Base-by-base conservation (phyloP, 92 coral and sea anemone species). In the Epizoanthus illoricatus region DNA sequence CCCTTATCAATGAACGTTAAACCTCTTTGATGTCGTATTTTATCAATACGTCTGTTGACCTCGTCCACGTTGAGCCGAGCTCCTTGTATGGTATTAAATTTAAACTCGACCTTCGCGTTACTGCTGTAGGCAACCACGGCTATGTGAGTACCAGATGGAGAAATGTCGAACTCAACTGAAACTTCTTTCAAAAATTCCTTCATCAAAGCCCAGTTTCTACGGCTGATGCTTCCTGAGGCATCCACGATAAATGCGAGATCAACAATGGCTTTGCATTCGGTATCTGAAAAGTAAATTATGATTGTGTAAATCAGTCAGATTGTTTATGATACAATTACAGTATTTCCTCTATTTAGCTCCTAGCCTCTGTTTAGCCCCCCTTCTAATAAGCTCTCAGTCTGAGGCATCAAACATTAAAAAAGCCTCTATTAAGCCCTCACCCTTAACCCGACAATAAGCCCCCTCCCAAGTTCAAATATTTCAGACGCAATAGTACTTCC, bases 171-270 rank as follows among this genome's bases (percentile, higher is more conserved):
- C 28, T 68, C 82, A 5, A 19, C 23, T 11, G 76, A 49, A 5
- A 89, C 18, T 11, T 67, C 68, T 19, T 41, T 66, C 12, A 89
- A 41, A 75, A 89, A 89, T 52, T 43, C 18, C 56, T 79, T 89
- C 84, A 81, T 59, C 8, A 33, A 63, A 0, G 16, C 41, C 86
- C 85, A 85, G 76, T 85, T 89, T 28, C 70, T 45, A 23, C 92
- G 52, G 15, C 92, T 83, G 36, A 89, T 89, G 45, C 92, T 89
- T 16, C 92, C 92, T 20, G 92, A 89, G 3, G 92, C 85, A 54
- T 89, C 92, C n/a, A 89, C 86, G 49, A 89, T 80, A 24, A 89
- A 75, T n/a, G 80, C 92, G 19, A 89, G 61, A 43, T 89, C 92
- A 1, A 76, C 87, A 13, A 61, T 73, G 45, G 65, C 55, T 64